Base-by-base conservation (phyloP, 2,113 vertebrate genomes). In the Epinephelus fuscoguttatus region DNA sequence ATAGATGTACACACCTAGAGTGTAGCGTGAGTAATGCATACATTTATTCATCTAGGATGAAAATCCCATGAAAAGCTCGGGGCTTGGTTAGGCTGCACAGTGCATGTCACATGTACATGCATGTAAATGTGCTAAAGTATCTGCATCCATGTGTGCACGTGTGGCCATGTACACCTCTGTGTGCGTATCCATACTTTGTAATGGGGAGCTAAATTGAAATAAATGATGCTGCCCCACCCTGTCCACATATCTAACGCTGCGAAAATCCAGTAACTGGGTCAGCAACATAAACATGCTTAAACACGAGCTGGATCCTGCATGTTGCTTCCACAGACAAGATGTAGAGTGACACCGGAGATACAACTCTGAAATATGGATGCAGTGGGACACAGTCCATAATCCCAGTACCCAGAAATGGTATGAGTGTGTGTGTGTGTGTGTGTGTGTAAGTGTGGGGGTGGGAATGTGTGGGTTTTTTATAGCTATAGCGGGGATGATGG, bases 291-390 rank as follows among this genome's bases (percentile, higher is more conserved):
- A 88, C 78, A 89, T 79, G 70, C 84, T 88, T 89, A 85, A 85
- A 89, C 89, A 88, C 40, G 40, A 80, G 77, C 82, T 30, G 66
- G 84, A 89, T 89, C 84, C 79, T 87, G 80, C 74, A 62, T 57
- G 75, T 81, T 91, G 88, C 85, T 72, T 91, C 86, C 81, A 73
- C 67, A 89, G 94, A 96, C 89, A 59, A 91, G 94, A 96, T 94
- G 83, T 67, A 73, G 70, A 88, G 90, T 94, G 94, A 95, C 95
- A 95, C 89, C 70, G 77, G 88, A 89, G 89, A 93, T 90, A 87
- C 85, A 82, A 68, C 84, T 82, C 90, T 95, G 84, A 96, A 95
- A 95, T 93, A 95, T 96, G 90, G 83, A 95, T 95, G 94, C 64
- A 82, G 33, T 84, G 92, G 91, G 93, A 94, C 87, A 77, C 68